Percentiles rank a stretch among this genome's conserved stretches.
phyloP scores from a whole-genome alignment of 2,888 invertebrate species.

The Archips crataeganus region DNA sequence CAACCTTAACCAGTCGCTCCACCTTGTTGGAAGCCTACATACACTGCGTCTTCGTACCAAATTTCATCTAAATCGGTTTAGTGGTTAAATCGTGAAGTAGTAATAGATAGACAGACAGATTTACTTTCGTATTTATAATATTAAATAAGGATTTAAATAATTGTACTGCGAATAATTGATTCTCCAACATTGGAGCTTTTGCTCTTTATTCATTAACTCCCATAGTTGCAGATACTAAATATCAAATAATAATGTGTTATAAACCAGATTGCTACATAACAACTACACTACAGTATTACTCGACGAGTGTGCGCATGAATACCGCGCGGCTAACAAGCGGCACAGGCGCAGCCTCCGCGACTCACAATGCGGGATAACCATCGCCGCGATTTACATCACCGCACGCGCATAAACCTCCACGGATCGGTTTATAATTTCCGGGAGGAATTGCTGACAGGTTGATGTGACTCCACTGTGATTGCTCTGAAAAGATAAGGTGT shows the following conservation, averaged over 20 bases:
- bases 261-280: constrained; percentile 6
- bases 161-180: too few relatives aligned
- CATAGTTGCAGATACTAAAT: neutral
- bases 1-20: too few relatives aligned
- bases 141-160: too few relatives aligned
- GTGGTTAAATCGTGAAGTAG: too few relatives aligned
- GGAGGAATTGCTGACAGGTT: constrained; percentile 15
- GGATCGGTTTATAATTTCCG: constrained; percentile 40
- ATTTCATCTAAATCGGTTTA: too few relatives aligned
- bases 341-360: neutral
- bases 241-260: constrained; percentile 1
- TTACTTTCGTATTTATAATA: too few relatives aligned
- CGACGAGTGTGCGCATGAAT: neutral
- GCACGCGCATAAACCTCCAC: constrained; percentile 33
- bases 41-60: too few relatives aligned
- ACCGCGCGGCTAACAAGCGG: neutral
- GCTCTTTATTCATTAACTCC: too few relatives aligned
- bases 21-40: too few relatives aligned
- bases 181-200: too few relatives aligned
- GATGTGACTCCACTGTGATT: constrained; percentile 20
- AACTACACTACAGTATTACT: neutral
- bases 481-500: constrained; percentile 18
- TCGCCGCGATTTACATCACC: constrained; percentile 20
- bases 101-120: too few relatives aligned
- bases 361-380: neutral